Evolutionary conservation across 2,888 invertebrate species (phyloP), one percentile per base, ranked within the genome.

Genomic region (Drosophila mettleri): DNA sequence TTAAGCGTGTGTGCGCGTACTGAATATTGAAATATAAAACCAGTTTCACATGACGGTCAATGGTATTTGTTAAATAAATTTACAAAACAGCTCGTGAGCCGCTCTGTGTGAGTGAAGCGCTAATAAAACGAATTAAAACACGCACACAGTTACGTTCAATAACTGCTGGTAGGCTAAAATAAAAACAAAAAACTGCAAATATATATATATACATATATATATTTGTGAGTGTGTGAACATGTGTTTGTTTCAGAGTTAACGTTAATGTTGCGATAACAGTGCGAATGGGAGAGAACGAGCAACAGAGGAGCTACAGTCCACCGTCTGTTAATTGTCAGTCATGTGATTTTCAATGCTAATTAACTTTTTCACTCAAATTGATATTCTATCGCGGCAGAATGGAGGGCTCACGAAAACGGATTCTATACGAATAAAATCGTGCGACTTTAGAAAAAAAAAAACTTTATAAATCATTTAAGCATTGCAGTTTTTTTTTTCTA

Each of bases 341-440:
- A 87, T 89, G 86, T 87, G 87, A 83, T 70, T 83, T 70, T 53
- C 52, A 62, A 72, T 70, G 74, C 69, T 87, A 82, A 85, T 87
- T 79, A 78, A 74, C 53, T 54, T 57, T 73, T 69, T 61, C 48
- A 39, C 10, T n/a, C 57, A 34, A 51, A 38, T 66, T 73, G 27
- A 74, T 60, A 54, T 48, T 58, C 27, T 39, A 54, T 59, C n/a
- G 31, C 41, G 71, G 62, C 46, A 20, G 8, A 36, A 16, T 46
- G 54, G 54, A 57, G 46, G 51, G 58, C 45, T 72, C 29, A 34
- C 45, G 45, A 49, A 45, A 65, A 62, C n/a, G 39, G 38, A 53
- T 36, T 24, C 24, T 20, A 38, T 38, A 10, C 9, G n/a, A 38
- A 38, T 29, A 2, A 29, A 24, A 39, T 54, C 59, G 59, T 52